phyloP scores from a whole-genome alignment of 2,797 vertebrate species.

The Cyprinodon diabolis region DNA sequence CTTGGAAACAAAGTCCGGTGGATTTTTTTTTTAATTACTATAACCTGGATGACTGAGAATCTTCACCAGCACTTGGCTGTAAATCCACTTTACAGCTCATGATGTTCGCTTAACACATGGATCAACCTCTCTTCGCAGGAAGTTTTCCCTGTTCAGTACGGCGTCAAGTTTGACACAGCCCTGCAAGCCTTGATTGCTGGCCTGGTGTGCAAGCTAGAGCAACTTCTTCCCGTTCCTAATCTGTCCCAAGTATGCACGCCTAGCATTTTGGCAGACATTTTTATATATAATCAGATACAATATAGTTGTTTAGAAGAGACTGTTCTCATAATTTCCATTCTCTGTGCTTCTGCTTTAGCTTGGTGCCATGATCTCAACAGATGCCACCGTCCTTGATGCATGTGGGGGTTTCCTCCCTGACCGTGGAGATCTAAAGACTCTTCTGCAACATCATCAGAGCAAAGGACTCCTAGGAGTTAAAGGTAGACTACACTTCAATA shows the following conservation, averaged over 20 bases:
- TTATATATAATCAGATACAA: too few species aligned
- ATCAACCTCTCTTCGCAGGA: conserved; percentile 65
- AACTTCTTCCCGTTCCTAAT: conserved; percentile 80
- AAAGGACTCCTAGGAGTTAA: conserved; percentile 72
- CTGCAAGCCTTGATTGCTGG: conserved; percentile 85
- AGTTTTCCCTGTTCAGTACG: conserved; percentile 83
- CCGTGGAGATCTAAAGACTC: conserved; percentile 65
- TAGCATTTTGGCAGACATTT: not conserved
- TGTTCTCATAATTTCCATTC: not conserved
- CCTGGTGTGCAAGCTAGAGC: conserved; percentile 84
- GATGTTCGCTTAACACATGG: not conserved
- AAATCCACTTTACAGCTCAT: too few species aligned
- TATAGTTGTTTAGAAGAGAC: not conserved
- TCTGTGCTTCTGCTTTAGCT: conserved; percentile 60
- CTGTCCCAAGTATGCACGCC: conserved; percentile 71
- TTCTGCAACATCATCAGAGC: conserved; percentile 74
- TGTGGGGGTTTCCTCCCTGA: conserved; percentile 75
- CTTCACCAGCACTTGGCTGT: too few species aligned
- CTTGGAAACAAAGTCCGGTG: too few species aligned
- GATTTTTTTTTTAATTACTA: too few species aligned
- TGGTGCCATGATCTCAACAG: conserved; percentile 72
- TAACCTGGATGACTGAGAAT: too few species aligned
- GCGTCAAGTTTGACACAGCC: conserved; percentile 79
- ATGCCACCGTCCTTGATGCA: conserved; percentile 67
- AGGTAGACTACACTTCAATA: conserved; percentile 51